A percentile compares a stretch with the other conserved stretches of the same genome.
phyloP scores from a whole-genome alignment of 2,888 invertebrate species.

The Pyrrhosoma nymphula region DNA sequence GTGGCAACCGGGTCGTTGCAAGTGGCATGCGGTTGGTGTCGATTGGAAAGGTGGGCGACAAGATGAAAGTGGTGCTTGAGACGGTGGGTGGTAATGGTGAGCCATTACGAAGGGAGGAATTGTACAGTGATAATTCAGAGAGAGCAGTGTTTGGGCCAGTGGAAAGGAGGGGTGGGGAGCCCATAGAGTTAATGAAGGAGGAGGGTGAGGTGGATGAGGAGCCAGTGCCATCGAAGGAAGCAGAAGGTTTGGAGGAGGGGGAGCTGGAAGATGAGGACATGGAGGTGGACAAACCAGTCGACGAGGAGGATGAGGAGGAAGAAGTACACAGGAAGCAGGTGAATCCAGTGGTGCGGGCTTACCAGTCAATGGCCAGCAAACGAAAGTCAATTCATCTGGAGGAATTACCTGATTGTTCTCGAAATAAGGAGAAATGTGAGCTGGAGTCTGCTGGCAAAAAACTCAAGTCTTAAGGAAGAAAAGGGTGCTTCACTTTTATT shows the following conservation, averaged over 20 bases:
- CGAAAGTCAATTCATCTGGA: not conserved
- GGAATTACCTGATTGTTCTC: not conserved
- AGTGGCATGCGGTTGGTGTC: conserved; percentile 1
- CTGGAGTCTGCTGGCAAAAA: not conserved
- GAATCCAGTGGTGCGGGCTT: not conserved
- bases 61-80: conserved; percentile 44
- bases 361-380: not conserved
- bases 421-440: not conserved
- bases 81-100: not conserved
- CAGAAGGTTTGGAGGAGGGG: conserved; percentile 36
- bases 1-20: conserved; percentile 1
- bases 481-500: not conserved
- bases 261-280: conserved; percentile 26
- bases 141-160: not conserved
- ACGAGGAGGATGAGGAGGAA: not conserved
- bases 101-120: too few relatives aligned
- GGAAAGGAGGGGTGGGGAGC: not conserved
- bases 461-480: conserved; percentile 30
- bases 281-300: not conserved
- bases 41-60: not conserved
- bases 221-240: not conserved
- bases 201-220: conserved; percentile 3
- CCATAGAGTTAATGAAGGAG: not conserved
- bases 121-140: not conserved
- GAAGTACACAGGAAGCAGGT: not conserved